Base-by-base conservation (phyloP, 2,888 invertebrate species). In the Plebejus anna region DNA sequence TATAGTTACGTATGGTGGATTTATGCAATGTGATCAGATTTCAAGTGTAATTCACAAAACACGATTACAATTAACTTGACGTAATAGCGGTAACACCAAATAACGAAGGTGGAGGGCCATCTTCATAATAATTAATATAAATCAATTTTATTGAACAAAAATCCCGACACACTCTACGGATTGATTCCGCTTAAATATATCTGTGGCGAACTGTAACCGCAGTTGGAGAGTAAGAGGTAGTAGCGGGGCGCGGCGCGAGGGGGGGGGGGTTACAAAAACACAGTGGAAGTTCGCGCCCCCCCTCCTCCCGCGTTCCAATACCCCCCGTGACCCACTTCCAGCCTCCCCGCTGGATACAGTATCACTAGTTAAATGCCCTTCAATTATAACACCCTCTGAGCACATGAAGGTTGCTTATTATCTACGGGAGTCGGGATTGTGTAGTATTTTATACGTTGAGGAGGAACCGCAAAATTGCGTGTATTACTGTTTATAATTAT, bases 181-280 rank as follows among this genome's bases (percentile, higher is more conserved):
- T 28, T 38, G 75, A 71, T 70, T 11, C 38, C 47, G 22, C 66
- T 66, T 66, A 66, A 66, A 78, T 79, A 77, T 76, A 75, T 78
- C 76, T 76, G 77, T 76, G 76, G 71, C 61, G 28, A 73, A 73
- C 73, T 51, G 42, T 61, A 61, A 75, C 47, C 75, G 28, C 47
- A 42, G 47, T 66, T 47, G 32, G 47, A 47, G 32, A 70, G 75
- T 47, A 70, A 75, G 28, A 66, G 47, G 16, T 32, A 47, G n/a
- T 75, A 79, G 55, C 77, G 70, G 75, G 77, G 76, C 72, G 73
- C 78, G 76, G 75, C 76, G 78, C 88, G 89, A 87, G 87, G 88
- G 88, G 88, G 90, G 87, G 84, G 81, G 83, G 83, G n/a, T n/a
- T 82, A 90, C 88, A 91, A 91, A 91, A 90, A 89, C 88, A 87